Conservation (phyloP, 2,113 vertebrate genomes). For the Sorex fumeus region DNA sequence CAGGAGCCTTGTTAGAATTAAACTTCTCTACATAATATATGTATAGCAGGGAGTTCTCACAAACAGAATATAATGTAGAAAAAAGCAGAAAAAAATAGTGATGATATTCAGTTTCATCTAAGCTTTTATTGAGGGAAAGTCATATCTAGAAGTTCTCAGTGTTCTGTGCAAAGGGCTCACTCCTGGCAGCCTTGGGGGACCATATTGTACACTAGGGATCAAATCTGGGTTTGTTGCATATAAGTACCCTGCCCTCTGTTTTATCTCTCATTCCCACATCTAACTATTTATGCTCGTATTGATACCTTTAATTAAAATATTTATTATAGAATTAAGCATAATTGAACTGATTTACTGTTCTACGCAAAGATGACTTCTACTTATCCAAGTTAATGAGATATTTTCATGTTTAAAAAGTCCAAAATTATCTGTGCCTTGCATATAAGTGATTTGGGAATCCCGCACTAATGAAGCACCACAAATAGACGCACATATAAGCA, state of each 20-base stretch:
- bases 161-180: too few species aligned
- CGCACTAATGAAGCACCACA: background rate
- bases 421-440: background rate
- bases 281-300: too few species aligned
- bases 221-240: too few species aligned
- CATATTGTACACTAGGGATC: too few species aligned
- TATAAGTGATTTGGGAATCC: background rate
- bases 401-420: background rate
- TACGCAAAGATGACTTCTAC: background rate
- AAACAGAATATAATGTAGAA: background rate
- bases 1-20: background rate
- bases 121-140: too few species aligned
- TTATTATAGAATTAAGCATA: too few species aligned
- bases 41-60: background rate
- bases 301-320: too few species aligned
- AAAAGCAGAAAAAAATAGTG: background rate
- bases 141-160: too few species aligned
- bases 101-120: background rate
- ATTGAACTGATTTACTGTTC: background rate
- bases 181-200: too few species aligned
- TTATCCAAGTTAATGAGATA: slow-evolving; percentile 18
- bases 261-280: too few species aligned
- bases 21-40: background rate
- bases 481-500: background rate
- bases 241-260: too few species aligned